These are phyloP conservation scores for Leucoma salicis DNA, from an alignment of 2,888 invertebrate genomes.

Conservation along the genomic window DNA sequence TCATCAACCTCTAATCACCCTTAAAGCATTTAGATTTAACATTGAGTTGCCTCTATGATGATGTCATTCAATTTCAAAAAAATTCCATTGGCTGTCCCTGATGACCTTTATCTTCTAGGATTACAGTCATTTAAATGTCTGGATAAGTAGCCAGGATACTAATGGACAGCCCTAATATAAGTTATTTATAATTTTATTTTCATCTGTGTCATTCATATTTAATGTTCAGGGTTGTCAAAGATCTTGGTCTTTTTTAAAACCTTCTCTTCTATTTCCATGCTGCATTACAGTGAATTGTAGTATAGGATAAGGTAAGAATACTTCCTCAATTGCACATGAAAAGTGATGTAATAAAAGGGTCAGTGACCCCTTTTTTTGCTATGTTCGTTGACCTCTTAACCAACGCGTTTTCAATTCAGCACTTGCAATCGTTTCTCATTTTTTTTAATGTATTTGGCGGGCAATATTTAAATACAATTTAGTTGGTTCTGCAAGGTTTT, in stretches of 20 bases:
- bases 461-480: conserved; percentile 2
- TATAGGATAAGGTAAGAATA: conserved; percentile 40
- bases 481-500: conserved; percentile 22
- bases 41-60: neutral
- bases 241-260: neutral
- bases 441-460: conserved; percentile 31
- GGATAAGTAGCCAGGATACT: neutral
- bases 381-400: conserved; percentile 70
- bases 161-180: neutral
- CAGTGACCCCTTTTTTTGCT: conserved; percentile 70
- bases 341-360: conserved; percentile 59
- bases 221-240: neutral
- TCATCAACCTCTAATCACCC: neutral
- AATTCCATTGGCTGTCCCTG: neutral
- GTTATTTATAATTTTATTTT: neutral
- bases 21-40: neutral
- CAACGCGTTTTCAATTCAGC: conserved; percentile 59
- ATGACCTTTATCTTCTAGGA: neutral
- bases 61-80: neutral
- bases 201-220: too few relatives aligned
- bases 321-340: conserved; percentile 41
- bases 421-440: conserved; percentile 38
- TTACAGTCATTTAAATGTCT: neutral
- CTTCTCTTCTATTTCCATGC: conserved; percentile 37
- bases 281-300: conserved; percentile 35